Percentiles rank a stretch among this genome's conserved stretches.
phyloP scores from a whole-genome alignment of 2,888 invertebrate genomes.

The Nephrotoma flavescens region DNA sequence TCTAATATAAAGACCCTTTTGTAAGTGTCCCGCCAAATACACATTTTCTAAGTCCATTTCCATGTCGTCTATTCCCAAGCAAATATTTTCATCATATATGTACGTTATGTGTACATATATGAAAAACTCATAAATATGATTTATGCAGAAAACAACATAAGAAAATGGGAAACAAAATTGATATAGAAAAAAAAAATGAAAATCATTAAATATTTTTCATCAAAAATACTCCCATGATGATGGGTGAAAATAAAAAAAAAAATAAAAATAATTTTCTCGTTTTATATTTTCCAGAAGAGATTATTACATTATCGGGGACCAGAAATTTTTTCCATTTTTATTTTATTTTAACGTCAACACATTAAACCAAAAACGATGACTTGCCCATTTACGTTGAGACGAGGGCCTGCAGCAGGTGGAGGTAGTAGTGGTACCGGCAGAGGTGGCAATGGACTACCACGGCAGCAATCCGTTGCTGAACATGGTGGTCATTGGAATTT shows the following conservation, averaged over 20 bases:
- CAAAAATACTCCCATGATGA: neutral
- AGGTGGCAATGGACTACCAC: conserved; percentile 25
- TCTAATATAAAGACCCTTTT: no score
- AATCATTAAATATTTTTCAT: neutral
- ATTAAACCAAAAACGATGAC: conserved; percentile 22
- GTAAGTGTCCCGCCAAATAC: neutral
- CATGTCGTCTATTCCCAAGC: neutral
- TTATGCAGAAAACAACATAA: neutral
- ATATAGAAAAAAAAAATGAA: neutral
- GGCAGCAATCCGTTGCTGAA: conserved; percentile 29
- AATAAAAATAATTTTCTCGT: neutral
- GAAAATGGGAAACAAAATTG: neutral
- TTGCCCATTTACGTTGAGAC: conserved; percentile 25
- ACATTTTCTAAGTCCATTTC: neutral
- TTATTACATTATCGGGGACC: neutral
- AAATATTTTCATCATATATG: neutral
- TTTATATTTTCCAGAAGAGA: neutral
- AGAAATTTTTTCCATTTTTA: neutral
- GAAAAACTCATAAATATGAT: neutral
- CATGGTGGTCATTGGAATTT: conserved; percentile 24
- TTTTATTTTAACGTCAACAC: neutral
- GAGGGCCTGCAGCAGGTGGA: neutral
- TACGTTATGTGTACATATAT: neutral
- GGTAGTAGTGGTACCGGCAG: conserved; percentile 11
- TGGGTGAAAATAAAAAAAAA: neutral